Evolutionary conservation across 2,113 vertebrate species (phyloP).

Genomic region (Cromileptes altivelis): DNA sequence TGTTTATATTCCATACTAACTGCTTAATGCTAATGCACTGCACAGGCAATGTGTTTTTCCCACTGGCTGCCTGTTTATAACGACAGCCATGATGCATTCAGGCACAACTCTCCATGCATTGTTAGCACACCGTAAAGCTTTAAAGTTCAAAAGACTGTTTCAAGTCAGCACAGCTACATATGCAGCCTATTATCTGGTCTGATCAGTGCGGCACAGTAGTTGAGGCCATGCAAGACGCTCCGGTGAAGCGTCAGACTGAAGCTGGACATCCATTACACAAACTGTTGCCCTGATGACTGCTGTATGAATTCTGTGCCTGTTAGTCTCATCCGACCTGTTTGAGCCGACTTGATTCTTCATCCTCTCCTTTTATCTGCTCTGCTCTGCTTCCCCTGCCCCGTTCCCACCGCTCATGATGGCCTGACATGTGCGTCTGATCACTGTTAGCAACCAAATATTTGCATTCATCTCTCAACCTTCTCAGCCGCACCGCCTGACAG

Average conservation of each 20-base stretch:
- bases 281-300: neutral
- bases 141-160: neutral
- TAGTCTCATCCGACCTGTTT: constrained; percentile 18
- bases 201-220: constrained; percentile 39
- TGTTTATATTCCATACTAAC: constrained; percentile 9
- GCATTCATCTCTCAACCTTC: constrained; percentile 18
- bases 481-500: constrained; percentile 6
- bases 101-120: neutral
- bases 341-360: constrained; percentile 19
- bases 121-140: neutral
- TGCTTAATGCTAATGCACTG: neutral
- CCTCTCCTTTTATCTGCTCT: constrained; percentile 1
- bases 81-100: neutral
- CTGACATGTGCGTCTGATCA: constrained; percentile 49
- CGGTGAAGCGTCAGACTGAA: constrained; percentile 31
- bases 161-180: constrained; percentile 14
- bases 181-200: constrained; percentile 26
- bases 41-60: constrained; percentile 5
- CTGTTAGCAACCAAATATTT: constrained; percentile 57
- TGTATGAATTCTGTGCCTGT: constrained; percentile 13
- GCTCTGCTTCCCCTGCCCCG: neutral
- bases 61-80: constrained; percentile 11
- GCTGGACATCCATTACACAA: constrained; percentile 17
- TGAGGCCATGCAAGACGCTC: constrained; percentile 4
- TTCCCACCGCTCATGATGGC: neutral